Conservation (phyloP, 64 coral and sea anemone genomes). For the Montipora cactus region DNA sequence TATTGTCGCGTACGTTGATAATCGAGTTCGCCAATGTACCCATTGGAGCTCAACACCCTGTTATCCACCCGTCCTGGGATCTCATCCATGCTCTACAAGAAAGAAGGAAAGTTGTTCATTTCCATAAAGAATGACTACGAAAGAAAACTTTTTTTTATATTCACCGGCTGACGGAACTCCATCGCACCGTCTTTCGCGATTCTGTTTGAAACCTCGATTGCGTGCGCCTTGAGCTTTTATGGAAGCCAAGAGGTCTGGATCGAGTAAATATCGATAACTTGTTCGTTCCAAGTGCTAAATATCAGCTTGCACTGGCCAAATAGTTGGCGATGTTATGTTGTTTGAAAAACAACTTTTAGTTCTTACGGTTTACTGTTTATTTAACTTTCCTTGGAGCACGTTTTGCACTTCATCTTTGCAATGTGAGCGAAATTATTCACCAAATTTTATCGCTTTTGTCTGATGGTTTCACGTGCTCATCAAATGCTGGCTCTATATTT, state of each 20-base stretch:
- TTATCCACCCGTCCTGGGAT: slow-evolving; percentile 39
- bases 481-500: slow-evolving; percentile 17
- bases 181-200: slow-evolving; percentile 27
- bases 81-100: slow-evolving; percentile 44
- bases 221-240: slow-evolving; percentile 45
- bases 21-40: slow-evolving; percentile 69
- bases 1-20: slow-evolving; percentile 71
- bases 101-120: slow-evolving; percentile 37
- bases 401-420: not conserved
- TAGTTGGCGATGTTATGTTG: not conserved
- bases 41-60: slow-evolving; percentile 18
- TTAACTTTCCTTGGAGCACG: not conserved
- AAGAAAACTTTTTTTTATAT: slow-evolving; percentile 1
- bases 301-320: slow-evolving; percentile 4
- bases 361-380: not conserved
- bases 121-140: not conserved
- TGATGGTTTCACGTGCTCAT: slow-evolving; percentile 12
- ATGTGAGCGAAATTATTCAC: not conserved
- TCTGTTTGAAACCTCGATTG: slow-evolving; percentile 39
- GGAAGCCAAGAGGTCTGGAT: slow-evolving; percentile 11
- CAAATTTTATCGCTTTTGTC: not conserved
- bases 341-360: not conserved
- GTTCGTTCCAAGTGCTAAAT: not conserved
- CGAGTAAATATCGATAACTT: not conserved
- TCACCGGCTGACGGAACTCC: slow-evolving; percentile 53